Conservation (phyloP, 35 echinoderm and acorn worm genomes). For the Diadema setosum region DNA sequence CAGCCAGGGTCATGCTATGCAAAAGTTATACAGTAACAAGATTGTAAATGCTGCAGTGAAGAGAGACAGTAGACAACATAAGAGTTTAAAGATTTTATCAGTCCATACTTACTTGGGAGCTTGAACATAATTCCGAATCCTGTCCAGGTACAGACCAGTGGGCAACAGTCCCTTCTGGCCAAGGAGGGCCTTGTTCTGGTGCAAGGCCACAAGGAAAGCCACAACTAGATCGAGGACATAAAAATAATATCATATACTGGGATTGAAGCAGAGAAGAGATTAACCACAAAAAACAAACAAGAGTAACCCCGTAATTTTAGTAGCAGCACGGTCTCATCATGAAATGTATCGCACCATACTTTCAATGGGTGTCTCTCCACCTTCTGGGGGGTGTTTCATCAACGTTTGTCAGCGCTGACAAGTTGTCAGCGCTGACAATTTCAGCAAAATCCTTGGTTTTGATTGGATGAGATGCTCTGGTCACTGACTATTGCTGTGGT, state of each 20-base stretch:
- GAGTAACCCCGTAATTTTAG: neutral
- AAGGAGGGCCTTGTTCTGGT: conserved; percentile 88
- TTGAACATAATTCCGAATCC: conserved; percentile 66
- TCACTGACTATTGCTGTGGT: too few relatives aligned
- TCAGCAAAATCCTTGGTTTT: too few relatives aligned
- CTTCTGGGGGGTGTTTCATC: neutral
- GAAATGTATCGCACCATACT: neutral
- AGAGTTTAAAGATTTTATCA: too few relatives aligned
- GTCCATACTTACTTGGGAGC: neutral
- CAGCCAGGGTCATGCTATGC: too few relatives aligned
- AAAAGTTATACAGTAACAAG: too few relatives aligned
- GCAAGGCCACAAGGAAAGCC: conserved; percentile 85
- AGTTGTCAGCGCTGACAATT: too few relatives aligned
- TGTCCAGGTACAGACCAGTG: conserved; percentile 69
- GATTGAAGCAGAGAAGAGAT: neutral
- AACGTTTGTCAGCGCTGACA: neutral
- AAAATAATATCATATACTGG: neutral
- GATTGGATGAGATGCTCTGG: too few relatives aligned
- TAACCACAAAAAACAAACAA: neutral
- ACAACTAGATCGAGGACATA: conserved; percentile 41
- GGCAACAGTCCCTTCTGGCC: conserved; percentile 75
- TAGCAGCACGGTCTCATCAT: neutral
- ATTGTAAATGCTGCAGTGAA: too few relatives aligned
- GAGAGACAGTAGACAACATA: too few relatives aligned
- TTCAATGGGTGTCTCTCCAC: neutral